These are phyloP conservation scores for Lutra lutra DNA, from an alignment of 2,797 vertebrate genomes.

Conservation along the genomic window DNA sequence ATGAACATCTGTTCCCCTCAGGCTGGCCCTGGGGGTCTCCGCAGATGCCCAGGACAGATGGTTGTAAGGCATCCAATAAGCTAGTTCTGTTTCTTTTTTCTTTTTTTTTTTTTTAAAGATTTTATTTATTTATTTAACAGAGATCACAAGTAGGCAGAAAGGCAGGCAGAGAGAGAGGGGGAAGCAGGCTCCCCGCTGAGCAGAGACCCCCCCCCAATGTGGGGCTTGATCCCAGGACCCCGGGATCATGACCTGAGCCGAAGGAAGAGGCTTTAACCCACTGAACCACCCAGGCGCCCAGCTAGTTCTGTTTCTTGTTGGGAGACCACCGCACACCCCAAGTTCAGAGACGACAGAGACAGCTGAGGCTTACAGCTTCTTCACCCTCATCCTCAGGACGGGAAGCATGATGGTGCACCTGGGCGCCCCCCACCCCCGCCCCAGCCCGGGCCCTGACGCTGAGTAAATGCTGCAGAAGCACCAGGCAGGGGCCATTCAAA, in stretches of 20 bases:
- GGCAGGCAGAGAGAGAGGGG: too few relatives aligned
- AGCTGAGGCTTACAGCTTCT: neutral
- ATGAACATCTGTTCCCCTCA: neutral
- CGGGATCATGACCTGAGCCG: too few relatives aligned
- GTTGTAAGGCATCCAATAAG: neutral
- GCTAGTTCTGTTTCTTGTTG: neutral
- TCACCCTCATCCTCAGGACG: neutral
- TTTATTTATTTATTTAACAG: too few relatives aligned
- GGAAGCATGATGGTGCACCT: neutral
- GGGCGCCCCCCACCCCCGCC: neutral
- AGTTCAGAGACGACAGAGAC: neutral
- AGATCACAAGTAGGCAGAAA: too few relatives aligned
- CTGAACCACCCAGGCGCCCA: too few relatives aligned
- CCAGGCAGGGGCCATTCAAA: fast-evolving
- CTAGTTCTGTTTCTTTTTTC: neutral
- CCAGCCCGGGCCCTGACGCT: neutral
- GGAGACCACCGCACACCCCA: neutral
- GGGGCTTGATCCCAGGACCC: too few relatives aligned
- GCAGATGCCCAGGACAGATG: neutral
- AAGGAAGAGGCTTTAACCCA: too few relatives aligned
- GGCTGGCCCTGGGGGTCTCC: neutral
- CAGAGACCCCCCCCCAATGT: too few relatives aligned
- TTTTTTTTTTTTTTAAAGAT: neutral
- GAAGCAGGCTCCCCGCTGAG: too few relatives aligned
- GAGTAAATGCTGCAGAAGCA: neutral